Percentiles rank a stretch among this genome's conserved stretches.
Evolutionary conservation across 2,797 vertebrate species (phyloP).

Genomic region (Toxotes lorentzi): DNA sequence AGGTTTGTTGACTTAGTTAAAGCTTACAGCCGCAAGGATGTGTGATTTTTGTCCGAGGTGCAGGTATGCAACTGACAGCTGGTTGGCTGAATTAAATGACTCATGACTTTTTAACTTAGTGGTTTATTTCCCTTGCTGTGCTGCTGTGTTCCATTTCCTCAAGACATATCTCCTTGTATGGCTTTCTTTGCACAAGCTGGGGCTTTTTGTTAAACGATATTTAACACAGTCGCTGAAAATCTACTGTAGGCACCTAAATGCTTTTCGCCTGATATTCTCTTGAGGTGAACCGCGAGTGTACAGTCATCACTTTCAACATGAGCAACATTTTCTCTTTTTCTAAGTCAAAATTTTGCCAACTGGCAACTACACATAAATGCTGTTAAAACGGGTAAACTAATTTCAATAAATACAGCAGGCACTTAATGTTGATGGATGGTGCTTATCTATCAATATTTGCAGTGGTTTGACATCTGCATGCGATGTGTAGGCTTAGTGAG

Average conservation of each 20-base stretch:
- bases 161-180: constrained; percentile 1
- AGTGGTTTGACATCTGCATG: constrained; percentile 13
- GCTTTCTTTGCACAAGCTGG: constrained; percentile 5
- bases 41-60: constrained; percentile 25
- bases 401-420: constrained; percentile 16
- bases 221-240: constrained; percentile 35
- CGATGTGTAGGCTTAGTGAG: background rate
- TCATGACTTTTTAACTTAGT: constrained; percentile 30
- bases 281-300: constrained; percentile 6
- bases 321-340: constrained; percentile 11
- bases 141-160: constrained; percentile 34
- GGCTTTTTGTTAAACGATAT: constrained; percentile 34
- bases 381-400: constrained; percentile 12
- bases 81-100: constrained; percentile 29
- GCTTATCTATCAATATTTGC: constrained; percentile 9
- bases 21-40: constrained; percentile 28
- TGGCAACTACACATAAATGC: background rate
- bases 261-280: constrained; percentile 31
- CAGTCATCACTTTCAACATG: constrained; percentile 21
- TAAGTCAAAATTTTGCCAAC: constrained; percentile 24
- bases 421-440: constrained; percentile 25
- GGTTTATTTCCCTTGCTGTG: constrained; percentile 44
- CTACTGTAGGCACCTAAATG: constrained; percentile 16
- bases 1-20: constrained; percentile 55
- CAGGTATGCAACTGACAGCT: constrained; percentile 37